Conservation (phyloP, 2,797 vertebrate species). For the Acrocephalus scirpaceus region DNA sequence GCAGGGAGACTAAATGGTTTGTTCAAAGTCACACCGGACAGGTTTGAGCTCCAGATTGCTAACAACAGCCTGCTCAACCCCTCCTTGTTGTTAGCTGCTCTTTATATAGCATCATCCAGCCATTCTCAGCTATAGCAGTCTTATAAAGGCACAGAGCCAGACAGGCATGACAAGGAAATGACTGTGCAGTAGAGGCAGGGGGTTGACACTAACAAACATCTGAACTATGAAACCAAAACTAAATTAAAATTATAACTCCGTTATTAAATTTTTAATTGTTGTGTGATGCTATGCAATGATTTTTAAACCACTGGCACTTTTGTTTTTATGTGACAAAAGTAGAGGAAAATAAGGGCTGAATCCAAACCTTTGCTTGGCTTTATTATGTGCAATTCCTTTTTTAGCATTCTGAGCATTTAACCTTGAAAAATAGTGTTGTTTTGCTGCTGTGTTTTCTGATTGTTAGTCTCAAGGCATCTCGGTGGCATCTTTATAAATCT, state of each 20-base stretch:
- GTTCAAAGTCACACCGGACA: background rate
- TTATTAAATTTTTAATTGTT: slow-evolving; percentile 70
- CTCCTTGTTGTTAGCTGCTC: background rate
- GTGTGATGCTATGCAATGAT: slow-evolving; percentile 25
- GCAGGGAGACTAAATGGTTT: background rate
- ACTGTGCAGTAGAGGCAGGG: background rate
- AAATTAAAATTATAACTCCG: slow-evolving; percentile 71
- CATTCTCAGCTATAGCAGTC: background rate
- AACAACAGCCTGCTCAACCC: background rate
- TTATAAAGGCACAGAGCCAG: background rate
- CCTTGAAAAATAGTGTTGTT: slow-evolving; percentile 79
- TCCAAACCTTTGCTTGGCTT: slow-evolving; percentile 61
- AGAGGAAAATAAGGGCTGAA: slow-evolving; percentile 17
- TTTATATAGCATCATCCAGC: background rate
- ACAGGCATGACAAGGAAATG: slow-evolving; percentile 1
- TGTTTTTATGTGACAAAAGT: slow-evolving; percentile 41
- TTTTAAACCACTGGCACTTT: slow-evolving; percentile 45
- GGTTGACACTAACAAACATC: background rate
- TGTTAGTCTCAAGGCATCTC: slow-evolving; percentile 78
- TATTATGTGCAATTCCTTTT: slow-evolving; percentile 68
- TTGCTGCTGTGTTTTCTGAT: slow-evolving; percentile 74
- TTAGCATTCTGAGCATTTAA: slow-evolving; percentile 79
- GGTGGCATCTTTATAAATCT: slow-evolving; percentile 79
- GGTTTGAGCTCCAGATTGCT: background rate
- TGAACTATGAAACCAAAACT: slow-evolving; percentile 28